Evolutionary conservation across 2,888 invertebrate species (phyloP), one percentile per base, ranked within the genome.

Genomic region (Sialis lutaria): DNA sequence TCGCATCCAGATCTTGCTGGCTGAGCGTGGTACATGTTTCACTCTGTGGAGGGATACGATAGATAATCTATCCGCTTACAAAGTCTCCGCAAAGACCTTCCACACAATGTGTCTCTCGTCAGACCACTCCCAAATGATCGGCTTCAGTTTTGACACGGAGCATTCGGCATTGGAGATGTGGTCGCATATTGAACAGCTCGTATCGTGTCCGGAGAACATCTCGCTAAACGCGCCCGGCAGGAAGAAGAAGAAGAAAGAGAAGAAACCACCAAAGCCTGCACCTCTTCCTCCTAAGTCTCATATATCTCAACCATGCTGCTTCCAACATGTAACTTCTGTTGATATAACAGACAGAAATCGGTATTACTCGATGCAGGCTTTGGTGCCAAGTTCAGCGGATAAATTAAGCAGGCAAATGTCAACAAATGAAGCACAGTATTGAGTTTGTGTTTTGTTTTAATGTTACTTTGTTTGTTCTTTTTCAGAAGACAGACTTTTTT

Each of bases 271-370:
- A 5, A 76, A 77, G 61, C 70, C 72, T 42, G 67, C 70, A 5
- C 72, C 74, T 40, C 64, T 81, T 50, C 85, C 86, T 13, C 77
- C 79, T 44, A 88, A 88, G 62, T 76, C 76, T 49, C 83, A 86
- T 63, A 88, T 88, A 54, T 86, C 86, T 42, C 78, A 80, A 60
- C 88, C 88, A 1, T 87, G 86, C 60, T 84, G 84, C 59, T 88
- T 88, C 63, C 81, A 83, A 55, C 87, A 88, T 62, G 78, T 88
- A 52, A 86, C 84, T 45, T 82, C 79, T 55, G 77, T 87, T 41
- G 82, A 82, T 50, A 69, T 74, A 37, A 74, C 74, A 48, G 82
- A 82, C 57, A 70, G 73, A 50, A 68, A 72, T 46, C 68, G 78
- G 50, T 79, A 78, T 55, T 77, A 74, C 59, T 80, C 81, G 39